Percentiles rank a stretch among this genome's conserved stretches.
Evolutionary conservation across 2,113 vertebrate species (phyloP).

Genomic region (Parotia lawesii): DNA sequence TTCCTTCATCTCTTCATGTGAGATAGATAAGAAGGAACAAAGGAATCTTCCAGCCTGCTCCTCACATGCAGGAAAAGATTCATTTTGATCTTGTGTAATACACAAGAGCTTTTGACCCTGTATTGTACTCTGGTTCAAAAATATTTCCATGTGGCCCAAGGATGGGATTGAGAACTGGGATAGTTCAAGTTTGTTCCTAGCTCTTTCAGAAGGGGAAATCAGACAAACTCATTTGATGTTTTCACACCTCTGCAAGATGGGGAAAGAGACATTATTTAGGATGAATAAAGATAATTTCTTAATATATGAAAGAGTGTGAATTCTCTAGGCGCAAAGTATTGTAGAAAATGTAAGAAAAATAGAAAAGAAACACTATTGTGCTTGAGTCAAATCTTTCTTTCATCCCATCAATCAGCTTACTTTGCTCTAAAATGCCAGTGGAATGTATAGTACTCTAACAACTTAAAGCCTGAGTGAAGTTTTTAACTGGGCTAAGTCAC

Average conservation of each 20-base stretch:
- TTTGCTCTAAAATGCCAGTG: background rate
- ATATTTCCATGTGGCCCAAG: background rate
- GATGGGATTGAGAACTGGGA: background rate
- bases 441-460: background rate
- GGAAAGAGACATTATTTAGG: background rate
- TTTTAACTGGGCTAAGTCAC: background rate
- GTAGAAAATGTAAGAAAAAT: background rate
- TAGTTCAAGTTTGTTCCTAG: background rate
- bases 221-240: background rate
- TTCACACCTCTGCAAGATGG: background rate
- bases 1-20: background rate
- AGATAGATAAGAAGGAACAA: background rate
- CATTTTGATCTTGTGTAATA: background rate
- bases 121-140: background rate
- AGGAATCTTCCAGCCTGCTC: background rate
- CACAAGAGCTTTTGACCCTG: background rate
- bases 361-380: background rate
- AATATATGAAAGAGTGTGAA: background rate
- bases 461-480: background rate
- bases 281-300: background rate
- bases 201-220: background rate
- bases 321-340: background rate
- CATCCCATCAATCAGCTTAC: background rate
- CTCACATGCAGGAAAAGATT: background rate
- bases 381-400: background rate